phyloP scores from a whole-genome alignment of 2,113 vertebrate species.

The Tiliqua scincoides region DNA sequence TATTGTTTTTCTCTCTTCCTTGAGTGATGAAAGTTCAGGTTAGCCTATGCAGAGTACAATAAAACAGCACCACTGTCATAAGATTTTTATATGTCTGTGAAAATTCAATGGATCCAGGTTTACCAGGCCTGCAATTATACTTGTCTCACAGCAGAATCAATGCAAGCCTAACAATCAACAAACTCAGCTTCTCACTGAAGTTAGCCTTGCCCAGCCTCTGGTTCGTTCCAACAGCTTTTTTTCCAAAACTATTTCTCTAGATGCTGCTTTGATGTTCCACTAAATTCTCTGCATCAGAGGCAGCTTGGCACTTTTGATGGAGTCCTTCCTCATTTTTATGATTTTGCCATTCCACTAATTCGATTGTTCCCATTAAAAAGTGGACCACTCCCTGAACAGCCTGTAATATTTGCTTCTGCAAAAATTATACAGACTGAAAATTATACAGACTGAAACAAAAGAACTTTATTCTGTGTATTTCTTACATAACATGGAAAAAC shows the following conservation, averaged over 20 bases:
- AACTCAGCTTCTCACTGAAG: not conserved
- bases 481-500: not conserved
- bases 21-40: not conserved
- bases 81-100: not conserved
- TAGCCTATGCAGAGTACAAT: not conserved
- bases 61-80: not conserved
- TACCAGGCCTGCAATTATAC: not conserved
- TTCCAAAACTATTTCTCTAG: not conserved
- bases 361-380: not conserved
- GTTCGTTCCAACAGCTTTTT: not conserved
- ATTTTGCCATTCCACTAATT: not conserved
- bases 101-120: not conserved
- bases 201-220: not conserved
- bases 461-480: not conserved
- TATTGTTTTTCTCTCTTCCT: not conserved
- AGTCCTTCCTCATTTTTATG: not conserved
- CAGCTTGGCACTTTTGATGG: not conserved
- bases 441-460: not conserved
- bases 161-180: not conserved
- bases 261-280: not conserved
- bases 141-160: not conserved
- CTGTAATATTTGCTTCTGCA: not conserved
- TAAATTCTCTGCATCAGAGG: not conserved
- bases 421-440: not conserved
- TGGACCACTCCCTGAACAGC: not conserved